A percentile compares a stretch with the other conserved stretches of the same genome.
Evolutionary conservation across 2,888 invertebrate genomes (phyloP).

Genomic region (Hirtodrosophila histrioides): DNA sequence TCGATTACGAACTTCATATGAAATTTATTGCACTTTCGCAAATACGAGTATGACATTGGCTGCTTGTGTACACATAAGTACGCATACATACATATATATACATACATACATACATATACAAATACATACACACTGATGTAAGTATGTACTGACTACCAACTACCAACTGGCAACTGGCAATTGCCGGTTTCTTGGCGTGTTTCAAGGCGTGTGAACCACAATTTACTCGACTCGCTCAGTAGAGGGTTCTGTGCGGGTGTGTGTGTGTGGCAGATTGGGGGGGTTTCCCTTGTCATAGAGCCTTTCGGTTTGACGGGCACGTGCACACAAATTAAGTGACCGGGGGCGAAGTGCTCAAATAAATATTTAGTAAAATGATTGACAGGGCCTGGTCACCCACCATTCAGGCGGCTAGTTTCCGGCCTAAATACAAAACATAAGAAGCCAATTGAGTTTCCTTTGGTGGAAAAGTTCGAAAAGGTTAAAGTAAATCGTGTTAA

Average conservation of each 20-base stretch:
- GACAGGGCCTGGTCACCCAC: slow-evolving; percentile 38
- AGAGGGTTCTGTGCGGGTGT: slow-evolving; percentile 15
- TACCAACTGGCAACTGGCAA: no score
- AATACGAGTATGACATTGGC: slow-evolving; percentile 75
- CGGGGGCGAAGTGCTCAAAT: slow-evolving; percentile 53
- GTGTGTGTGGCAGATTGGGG: no score
- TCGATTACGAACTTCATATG: slow-evolving; percentile 83
- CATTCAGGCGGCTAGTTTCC: slow-evolving; percentile 2
- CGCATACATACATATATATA: neutral
- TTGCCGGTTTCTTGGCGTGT: slow-evolving; percentile 7
- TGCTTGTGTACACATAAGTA: slow-evolving; percentile 10
- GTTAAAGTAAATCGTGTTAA: no score
- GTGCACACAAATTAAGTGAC: slow-evolving; percentile 50
- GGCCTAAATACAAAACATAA: slow-evolving; percentile 5
- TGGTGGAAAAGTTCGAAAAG: no score
- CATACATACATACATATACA: slow-evolving; percentile 1
- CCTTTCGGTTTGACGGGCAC: slow-evolving; percentile 3
- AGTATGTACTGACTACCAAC: neutral
- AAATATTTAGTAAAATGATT: slow-evolving; percentile 65
- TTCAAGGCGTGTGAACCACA: slow-evolving; percentile 56
- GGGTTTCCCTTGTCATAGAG: neutral
- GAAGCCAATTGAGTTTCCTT: neutral
- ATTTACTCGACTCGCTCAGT: slow-evolving; percentile 53
- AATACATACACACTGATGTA: neutral
- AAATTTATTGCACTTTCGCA: slow-evolving; percentile 82